Percentiles rank a stretch among this genome's conserved stretches.
Conservation (phyloP, 2,888 invertebrate species). For the Rhamnusium bicolor region DNA sequence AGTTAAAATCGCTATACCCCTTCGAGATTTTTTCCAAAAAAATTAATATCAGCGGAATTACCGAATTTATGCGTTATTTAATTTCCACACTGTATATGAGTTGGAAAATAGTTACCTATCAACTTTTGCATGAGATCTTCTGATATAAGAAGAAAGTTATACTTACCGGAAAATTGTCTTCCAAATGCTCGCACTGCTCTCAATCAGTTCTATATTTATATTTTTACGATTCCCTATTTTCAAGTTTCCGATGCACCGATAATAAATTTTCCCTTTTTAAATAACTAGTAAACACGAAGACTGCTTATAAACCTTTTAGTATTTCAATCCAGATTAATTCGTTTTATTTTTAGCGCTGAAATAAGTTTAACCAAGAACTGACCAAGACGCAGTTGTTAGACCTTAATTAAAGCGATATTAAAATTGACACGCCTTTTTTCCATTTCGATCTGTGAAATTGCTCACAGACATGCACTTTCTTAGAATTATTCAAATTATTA, state of each 20-base stretch:
- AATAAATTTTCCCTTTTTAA: not conserved
- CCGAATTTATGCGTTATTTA: too few species aligned
- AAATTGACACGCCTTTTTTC: slow-evolving; percentile 42
- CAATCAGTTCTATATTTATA: too few species aligned
- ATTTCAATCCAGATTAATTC: not conserved
- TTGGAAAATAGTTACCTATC: too few species aligned
- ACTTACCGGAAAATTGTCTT: too few species aligned
- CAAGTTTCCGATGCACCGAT: not conserved
- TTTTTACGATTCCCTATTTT: not conserved
- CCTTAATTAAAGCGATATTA: slow-evolving; percentile 37
- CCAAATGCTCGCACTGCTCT: too few species aligned
- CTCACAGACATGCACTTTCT: slow-evolving; percentile 40
- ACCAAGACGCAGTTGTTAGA: slow-evolving; percentile 42
- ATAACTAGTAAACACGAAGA: not conserved
- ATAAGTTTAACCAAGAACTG: not conserved
- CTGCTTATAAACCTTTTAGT: not conserved
- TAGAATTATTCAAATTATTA: slow-evolving; percentile 33
- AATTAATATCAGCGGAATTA: too few species aligned
- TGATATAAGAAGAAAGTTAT: too few species aligned
- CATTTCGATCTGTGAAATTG: slow-evolving; percentile 33
- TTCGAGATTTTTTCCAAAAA: too few species aligned
- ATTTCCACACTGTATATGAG: too few species aligned
- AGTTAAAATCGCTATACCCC: too few species aligned
- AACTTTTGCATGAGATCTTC: too few species aligned
- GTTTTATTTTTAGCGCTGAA: not conserved